Evolutionary conservation across 1,140 invertebrate genomes (phyloP).

Genomic region (Bicyclus anynana): DNA sequence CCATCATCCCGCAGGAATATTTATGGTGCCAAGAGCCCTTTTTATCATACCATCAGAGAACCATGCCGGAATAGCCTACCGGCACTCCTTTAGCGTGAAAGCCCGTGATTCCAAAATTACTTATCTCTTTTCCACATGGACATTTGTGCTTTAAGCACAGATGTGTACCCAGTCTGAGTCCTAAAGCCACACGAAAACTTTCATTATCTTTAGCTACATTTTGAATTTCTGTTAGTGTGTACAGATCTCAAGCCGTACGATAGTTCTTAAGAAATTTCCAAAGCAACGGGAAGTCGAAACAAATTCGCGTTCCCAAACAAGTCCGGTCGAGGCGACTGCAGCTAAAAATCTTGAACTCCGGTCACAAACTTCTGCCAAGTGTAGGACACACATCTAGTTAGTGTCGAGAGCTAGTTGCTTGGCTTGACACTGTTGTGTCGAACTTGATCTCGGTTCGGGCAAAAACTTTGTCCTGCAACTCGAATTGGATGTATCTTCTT

Average conservation of each 20-base stretch:
- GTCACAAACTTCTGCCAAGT: not conserved
- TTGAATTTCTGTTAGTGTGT: too few relatives aligned
- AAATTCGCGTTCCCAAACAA: not conserved
- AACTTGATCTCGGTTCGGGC: not conserved
- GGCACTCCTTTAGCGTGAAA: too few relatives aligned
- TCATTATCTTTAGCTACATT: too few relatives aligned
- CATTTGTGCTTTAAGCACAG: too few relatives aligned
- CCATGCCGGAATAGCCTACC: too few relatives aligned
- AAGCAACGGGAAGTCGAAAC: not conserved
- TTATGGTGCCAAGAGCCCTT: too few relatives aligned
- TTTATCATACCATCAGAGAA: too few relatives aligned
- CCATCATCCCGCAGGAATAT: too few relatives aligned
- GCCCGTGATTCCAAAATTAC: too few relatives aligned
- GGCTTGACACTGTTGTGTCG: not conserved
- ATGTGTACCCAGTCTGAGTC: too few relatives aligned
- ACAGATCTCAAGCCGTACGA: not conserved
- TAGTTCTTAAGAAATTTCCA: not conserved
- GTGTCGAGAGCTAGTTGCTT: not conserved
- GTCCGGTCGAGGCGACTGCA: not conserved
- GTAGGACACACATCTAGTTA: not conserved
- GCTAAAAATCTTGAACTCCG: not conserved
- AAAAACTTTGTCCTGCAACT: not conserved
- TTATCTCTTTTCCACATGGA: too few relatives aligned
- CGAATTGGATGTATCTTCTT: not conserved
- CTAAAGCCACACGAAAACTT: too few relatives aligned